Conservation (phyloP, 2,797 vertebrate genomes). For the Onychomys arenicola region DNA sequence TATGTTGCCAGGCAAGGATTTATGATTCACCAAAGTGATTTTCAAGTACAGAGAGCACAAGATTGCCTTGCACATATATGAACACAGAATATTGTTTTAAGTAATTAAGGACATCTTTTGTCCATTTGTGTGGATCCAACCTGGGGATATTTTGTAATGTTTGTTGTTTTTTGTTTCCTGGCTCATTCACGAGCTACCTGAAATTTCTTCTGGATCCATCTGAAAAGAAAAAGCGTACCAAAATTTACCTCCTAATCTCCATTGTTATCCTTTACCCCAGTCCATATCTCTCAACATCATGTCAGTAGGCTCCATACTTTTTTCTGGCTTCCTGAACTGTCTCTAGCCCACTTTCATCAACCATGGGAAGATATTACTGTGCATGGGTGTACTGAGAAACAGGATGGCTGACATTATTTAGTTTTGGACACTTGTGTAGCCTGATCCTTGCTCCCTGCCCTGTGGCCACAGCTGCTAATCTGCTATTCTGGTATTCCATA, state of each 20-base stretch:
- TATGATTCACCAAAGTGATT: background rate
- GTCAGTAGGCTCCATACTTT: background rate
- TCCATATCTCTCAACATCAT: background rate
- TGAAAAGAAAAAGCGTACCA: background rate
- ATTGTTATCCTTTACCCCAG: background rate
- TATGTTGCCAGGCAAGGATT: background rate
- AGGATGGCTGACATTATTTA: background rate
- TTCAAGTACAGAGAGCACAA: background rate
- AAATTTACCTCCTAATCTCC: background rate
- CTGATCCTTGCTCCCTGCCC: background rate
- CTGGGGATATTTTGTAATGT: background rate
- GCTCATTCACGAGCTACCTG: background rate
- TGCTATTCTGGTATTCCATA: background rate
- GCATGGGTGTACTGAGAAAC: background rate
- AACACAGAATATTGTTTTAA: conserved; percentile 1
- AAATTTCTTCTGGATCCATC: background rate
- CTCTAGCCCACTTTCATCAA: background rate
- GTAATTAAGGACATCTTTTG: background rate
- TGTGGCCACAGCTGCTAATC: background rate
- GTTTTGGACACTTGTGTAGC: background rate
- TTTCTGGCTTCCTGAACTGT: background rate
- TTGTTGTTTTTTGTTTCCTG: background rate
- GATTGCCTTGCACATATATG: background rate
- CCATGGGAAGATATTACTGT: background rate
- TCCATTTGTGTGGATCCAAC: background rate